Evolutionary conservation across 2,888 invertebrate species (phyloP).

Genomic region (Parasteatoda lunata): DNA sequence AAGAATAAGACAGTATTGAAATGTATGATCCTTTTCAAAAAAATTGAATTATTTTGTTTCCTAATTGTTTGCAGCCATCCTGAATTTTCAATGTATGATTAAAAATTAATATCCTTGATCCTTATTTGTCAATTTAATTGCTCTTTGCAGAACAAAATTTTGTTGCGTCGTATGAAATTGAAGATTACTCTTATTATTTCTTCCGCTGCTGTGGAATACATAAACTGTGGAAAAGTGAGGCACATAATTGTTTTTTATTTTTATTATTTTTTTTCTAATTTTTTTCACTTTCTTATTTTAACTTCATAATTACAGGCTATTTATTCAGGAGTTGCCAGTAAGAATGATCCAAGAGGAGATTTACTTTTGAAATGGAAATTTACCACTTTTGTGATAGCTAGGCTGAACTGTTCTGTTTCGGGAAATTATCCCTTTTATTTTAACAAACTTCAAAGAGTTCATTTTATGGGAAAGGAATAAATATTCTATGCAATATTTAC

Average conservation of each 20-base stretch:
- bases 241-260: not conserved
- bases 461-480: constrained; percentile 78
- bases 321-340: constrained; percentile 92
- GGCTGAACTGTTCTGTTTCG: constrained; percentile 87
- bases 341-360: constrained; percentile 85
- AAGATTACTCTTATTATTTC: constrained; percentile 89
- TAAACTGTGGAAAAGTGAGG: constrained; percentile 81
- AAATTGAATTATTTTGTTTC: too few species aligned
- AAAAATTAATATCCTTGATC: too few species aligned
- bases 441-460: constrained; percentile 88
- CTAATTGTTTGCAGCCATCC: too few species aligned
- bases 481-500: constrained; percentile 89
- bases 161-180: too few species aligned
- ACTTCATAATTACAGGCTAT: constrained; percentile 80
- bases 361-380: constrained; percentile 86
- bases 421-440: constrained; percentile 92
- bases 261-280: not conserved
- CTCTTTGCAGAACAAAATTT: too few species aligned
- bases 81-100: too few species aligned
- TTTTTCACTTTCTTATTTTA: not conserved
- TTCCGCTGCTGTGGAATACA: constrained; percentile 91
- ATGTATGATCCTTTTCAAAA: too few species aligned
- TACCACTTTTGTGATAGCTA: constrained; percentile 92
- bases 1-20: too few species aligned
- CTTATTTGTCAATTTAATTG: too few species aligned